Evolutionary conservation across 2,113 vertebrate genomes (phyloP), one percentile per base, ranked within the genome.

Genomic region (Psilopsiagon aurifrons): DNA sequence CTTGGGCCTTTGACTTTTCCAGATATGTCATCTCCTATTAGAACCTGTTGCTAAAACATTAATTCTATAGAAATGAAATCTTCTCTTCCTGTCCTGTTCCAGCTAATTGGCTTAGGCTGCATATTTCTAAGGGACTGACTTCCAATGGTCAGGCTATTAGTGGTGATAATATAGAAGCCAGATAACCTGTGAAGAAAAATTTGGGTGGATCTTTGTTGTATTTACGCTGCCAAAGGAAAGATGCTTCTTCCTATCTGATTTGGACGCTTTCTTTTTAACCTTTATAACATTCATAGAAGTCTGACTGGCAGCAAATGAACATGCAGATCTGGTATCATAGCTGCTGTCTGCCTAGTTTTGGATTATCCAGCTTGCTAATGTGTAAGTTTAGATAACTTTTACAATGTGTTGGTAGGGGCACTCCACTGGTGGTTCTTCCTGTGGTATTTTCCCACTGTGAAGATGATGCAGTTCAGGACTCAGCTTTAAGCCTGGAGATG

Each of bases 1-100:
- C 18, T 49, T 54, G 60, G 91, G 73, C 90, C 80, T 87, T 35
- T 83, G 52, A 86, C 83, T 97, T 97, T 86, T 95, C 79, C 92
- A 97, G 96, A 96, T 97, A 88, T 79, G 88, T 77, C 83, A 86
- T 90, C 49, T 70, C 25, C 62, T 83, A 9, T 64, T 64, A 83
- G 49, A 79, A 51, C 33, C 43, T 13, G 6, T 39, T 63, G 4
- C 80, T 69, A 73, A 71, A 52, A 74, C 47, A 35, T 62, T 90
- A 74, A 13, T 83, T 95, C 68, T 86, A 0, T 33, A 66, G 83
- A 90, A 87, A 69, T 73, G 15, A 60, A 67, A 68, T 79, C 27
- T 86, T 71, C 62, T 51, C 17, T 95, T 93, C 39, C 39, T 86
- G 46, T 35, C 35, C 39, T 55, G 20, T 88, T 90, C 64, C 62